Conservation (phyloP, 2,797 vertebrate genomes). For the Hypotaenidia philippensis region DNA sequence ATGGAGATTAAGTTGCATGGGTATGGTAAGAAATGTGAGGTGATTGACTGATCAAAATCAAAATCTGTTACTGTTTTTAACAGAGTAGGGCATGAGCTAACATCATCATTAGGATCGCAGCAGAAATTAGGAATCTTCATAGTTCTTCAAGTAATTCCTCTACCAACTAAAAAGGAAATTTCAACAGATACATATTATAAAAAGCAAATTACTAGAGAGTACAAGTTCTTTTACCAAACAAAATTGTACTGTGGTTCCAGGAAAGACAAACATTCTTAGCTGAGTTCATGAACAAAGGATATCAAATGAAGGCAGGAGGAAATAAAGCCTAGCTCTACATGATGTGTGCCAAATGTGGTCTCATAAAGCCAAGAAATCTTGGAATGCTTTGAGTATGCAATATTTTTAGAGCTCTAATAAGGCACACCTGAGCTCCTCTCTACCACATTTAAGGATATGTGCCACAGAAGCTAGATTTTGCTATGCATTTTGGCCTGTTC, state of each 20-base stretch:
- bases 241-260: background rate
- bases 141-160: background rate
- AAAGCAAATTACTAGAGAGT: background rate
- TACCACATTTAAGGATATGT: slow-evolving; percentile 48
- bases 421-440: slow-evolving; percentile 44
- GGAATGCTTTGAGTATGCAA: slow-evolving; percentile 28
- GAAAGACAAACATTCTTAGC: background rate
- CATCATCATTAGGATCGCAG: background rate
- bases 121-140: background rate
- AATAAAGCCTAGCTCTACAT: slow-evolving; percentile 3
- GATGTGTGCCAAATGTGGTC: slow-evolving; percentile 22
- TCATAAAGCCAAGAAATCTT: slow-evolving; percentile 41
- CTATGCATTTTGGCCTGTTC: slow-evolving; percentile 22
- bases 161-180: background rate
- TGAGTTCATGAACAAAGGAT: background rate
- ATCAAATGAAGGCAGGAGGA: slow-evolving; percentile 37
- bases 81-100: background rate
- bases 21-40: background rate
- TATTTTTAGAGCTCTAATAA: slow-evolving; percentile 59
- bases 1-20: background rate
- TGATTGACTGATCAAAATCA: background rate
- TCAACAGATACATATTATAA: background rate
- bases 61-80: background rate
- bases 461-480: slow-evolving; percentile 17
- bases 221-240: background rate